Evolutionary conservation across 1,140 invertebrate genomes (phyloP).

Genomic region (Zaprionus lachaisei): DNA sequence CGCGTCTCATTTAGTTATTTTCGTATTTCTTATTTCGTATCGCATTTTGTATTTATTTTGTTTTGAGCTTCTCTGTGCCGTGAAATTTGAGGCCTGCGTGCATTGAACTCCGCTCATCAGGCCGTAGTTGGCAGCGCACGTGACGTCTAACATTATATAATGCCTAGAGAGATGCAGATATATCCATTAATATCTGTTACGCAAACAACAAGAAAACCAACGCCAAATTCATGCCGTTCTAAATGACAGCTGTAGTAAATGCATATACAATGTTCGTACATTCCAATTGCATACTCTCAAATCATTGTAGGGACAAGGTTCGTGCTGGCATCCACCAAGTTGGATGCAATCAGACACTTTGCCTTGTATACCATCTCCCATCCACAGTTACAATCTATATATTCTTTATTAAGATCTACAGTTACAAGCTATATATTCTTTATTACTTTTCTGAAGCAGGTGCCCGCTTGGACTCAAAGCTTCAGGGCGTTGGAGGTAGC

Average conservation of each 20-base stretch:
- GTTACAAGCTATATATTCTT: no score
- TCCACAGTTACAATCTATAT: no score
- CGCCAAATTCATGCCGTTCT: no score
- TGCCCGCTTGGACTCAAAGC: conserved; percentile 39
- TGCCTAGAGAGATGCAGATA: no score
- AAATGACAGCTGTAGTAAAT: no score
- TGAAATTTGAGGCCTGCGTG: conserved; percentile 18
- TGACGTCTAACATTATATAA: conserved; percentile 11
- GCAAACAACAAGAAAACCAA: no score
- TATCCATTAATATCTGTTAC: no score
- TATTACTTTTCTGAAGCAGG: conserved; percentile 7
- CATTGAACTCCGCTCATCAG: conserved; percentile 24
- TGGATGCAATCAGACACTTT: not conserved
- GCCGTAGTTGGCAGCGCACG: not conserved
- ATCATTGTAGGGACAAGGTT: no score
- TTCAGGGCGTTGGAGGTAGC: conserved; percentile 9
- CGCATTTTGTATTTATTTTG: not conserved
- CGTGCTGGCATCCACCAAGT: no score
- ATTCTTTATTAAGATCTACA: not conserved
- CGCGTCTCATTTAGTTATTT: conserved; percentile 72
- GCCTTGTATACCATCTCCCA: not conserved
- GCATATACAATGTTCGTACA: no score
- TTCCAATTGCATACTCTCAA: no score
- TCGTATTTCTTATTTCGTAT: not conserved
- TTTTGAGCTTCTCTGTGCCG: not conserved